Percentiles rank a stretch among this genome's conserved stretches.
Conservation (phyloP, 1,140 invertebrate genomes). For the Telenomus remus region DNA sequence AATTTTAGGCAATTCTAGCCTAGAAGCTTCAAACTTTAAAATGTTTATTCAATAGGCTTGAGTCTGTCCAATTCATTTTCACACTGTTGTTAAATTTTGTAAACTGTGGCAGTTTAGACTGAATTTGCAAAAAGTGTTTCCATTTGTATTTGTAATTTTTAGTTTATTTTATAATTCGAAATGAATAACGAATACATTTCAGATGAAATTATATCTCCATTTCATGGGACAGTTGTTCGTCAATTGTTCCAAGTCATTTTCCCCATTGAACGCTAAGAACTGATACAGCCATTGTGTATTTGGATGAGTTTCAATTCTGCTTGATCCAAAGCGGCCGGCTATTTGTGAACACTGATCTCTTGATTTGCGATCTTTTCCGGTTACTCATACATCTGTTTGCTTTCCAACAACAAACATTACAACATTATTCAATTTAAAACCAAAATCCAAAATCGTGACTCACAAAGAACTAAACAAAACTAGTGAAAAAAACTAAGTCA, state of each 20-base stretch:
- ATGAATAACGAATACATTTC: too few species aligned
- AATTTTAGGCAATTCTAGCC: too few species aligned
- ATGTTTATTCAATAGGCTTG: too few species aligned
- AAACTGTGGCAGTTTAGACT: too few species aligned
- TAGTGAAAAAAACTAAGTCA: slow-evolving; percentile 17
- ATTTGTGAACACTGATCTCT: slow-evolving; percentile 62
- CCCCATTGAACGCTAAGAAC: slow-evolving; percentile 25
- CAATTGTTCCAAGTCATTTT: slow-evolving; percentile 46
- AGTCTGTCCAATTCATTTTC: too few species aligned
- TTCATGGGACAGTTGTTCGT: slow-evolving; percentile 33
- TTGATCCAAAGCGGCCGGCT: slow-evolving; percentile 24
- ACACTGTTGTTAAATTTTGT: too few species aligned
- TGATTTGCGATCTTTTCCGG: slow-evolving; percentile 62
- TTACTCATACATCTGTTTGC: slow-evolving; percentile 48
- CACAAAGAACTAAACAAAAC: slow-evolving; percentile 25
- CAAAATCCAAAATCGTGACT: not conserved
- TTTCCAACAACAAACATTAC: slow-evolving; percentile 16
- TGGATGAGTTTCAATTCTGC: slow-evolving; percentile 48
- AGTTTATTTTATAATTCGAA: too few species aligned
- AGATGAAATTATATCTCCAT: slow-evolving; percentile 26
- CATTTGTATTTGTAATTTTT: too few species aligned
- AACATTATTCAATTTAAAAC: slow-evolving; percentile 1
- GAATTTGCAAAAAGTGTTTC: too few species aligned
- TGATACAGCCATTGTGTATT: slow-evolving; percentile 38
- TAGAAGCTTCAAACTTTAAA: too few species aligned